Evolutionary conservation across 2,113 vertebrate genomes (phyloP).

Genomic region (Morone chrysops): DNA sequence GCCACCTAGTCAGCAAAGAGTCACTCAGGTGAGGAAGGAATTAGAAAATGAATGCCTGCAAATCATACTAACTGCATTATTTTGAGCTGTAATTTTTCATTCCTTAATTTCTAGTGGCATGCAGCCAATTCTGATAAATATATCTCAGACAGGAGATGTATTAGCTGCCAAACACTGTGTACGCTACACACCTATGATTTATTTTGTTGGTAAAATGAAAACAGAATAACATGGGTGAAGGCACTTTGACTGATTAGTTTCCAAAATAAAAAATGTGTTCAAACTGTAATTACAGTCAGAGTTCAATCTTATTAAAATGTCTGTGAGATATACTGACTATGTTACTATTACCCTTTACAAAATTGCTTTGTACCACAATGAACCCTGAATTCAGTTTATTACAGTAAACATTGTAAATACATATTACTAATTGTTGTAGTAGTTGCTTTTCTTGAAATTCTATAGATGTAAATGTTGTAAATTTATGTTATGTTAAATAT

Average conservation of each 20-base stretch:
- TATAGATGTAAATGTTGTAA: not conserved
- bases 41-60: slow-evolving; percentile 8
- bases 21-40: slow-evolving; percentile 86
- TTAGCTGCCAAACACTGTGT: slow-evolving; percentile 39
- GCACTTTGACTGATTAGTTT: slow-evolving; percentile 56
- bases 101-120: slow-evolving; percentile 28
- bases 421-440: not conserved
- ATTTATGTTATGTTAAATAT: too few species aligned
- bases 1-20: slow-evolving; percentile 87
- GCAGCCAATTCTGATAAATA: slow-evolving; percentile 30
- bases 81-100: slow-evolving; percentile 25
- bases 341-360: not conserved
- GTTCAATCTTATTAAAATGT: slow-evolving; percentile 22
- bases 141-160: slow-evolving; percentile 33
- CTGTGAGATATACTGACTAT: slow-evolving; percentile 20
- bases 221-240: slow-evolving; percentile 24
- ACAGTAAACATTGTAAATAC: not conserved
- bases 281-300: slow-evolving; percentile 28
- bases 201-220: slow-evolving; percentile 24
- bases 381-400: not conserved
- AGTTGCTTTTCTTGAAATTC: not conserved
- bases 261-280: slow-evolving; percentile 23
- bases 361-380: not conserved
- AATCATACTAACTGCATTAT: not conserved
- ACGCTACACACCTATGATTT: slow-evolving; percentile 35